Evolutionary conservation across 2,797 vertebrate species (phyloP), one percentile per base, ranked within the genome.

Genomic region (Euthynnus affinis): DNA sequence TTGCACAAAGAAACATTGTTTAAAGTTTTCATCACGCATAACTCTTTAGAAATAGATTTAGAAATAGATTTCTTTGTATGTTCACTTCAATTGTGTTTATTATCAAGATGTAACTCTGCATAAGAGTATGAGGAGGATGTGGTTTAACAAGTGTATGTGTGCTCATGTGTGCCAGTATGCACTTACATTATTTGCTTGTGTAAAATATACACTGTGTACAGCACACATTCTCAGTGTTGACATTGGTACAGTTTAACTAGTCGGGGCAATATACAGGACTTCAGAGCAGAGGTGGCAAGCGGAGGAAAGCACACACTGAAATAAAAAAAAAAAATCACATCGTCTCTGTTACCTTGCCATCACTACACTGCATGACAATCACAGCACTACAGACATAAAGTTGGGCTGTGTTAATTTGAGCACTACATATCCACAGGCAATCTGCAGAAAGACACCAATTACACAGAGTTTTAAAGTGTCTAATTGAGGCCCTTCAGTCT

Each of bases 401-500:
- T 90, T 87, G 60, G 80, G 88, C 90, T 86, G 85, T 85, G 83
- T 92, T 93, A 92, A 94, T 89, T 90, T 92, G 84, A 90, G 90
- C 90, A 85, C 87, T 84, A 88, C 89, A 88, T 92, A 93, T 92
- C 93, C 90, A 90, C 88, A 89, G 92, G 92, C 94, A 91, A 92
- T 93, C 92, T 92, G 87, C 88, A 89, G 89, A 91, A 91, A 93
- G 91, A 93, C 87, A 86, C 93, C 93, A 95, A 94, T 95, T 96
- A 95, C 94, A 93, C 90, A 90, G 92, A 92, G 91, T 94, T 95
- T 94, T 92, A 91, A 94, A 94, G 92, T 93, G 90, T 92, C 91
- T 94, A 94, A 95, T 93, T 95, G 93, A 94, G 92, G 93, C 94
- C 92, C 93, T 95, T 95, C 91, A 95, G 93, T 94, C 90, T 94